Evolutionary conservation across 2,888 invertebrate species (phyloP).

Genomic region (Ditula angustiorana): DNA sequence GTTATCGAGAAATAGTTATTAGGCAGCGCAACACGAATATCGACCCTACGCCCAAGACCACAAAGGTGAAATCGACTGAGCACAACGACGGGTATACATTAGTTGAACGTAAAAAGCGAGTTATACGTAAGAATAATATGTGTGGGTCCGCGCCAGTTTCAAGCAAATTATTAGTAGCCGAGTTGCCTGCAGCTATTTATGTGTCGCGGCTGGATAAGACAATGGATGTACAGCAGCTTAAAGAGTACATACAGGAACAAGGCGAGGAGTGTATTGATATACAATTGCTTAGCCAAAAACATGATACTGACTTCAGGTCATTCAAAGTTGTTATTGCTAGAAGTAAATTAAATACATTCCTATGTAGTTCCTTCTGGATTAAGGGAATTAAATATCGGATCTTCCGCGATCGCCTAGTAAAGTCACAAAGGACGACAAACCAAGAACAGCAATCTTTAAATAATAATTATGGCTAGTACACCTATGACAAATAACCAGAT

Average conservation of each 20-base stretch:
- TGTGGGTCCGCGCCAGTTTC: constrained; percentile 1
- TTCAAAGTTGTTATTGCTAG: constrained; percentile 8
- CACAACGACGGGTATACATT: background rate
- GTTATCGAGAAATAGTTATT: too few species aligned
- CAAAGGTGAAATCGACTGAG: too few species aligned
- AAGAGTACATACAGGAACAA: constrained; percentile 4
- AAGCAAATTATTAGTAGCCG: background rate
- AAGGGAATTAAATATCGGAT: constrained; percentile 4
- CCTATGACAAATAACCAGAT: background rate
- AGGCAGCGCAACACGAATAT: too few species aligned
- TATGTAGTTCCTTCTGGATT: constrained; percentile 10
- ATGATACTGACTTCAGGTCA: background rate
- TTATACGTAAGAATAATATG: background rate
- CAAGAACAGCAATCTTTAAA: background rate
- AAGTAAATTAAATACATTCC: background rate
- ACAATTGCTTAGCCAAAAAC: background rate
- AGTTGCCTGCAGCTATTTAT: background rate
- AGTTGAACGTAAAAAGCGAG: constrained; percentile 3
- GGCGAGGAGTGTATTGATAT: constrained; percentile 3
- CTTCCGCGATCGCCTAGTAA: background rate
- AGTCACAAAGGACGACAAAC: background rate
- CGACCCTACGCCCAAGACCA: too few species aligned
- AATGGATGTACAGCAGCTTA: background rate
- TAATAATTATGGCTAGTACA: constrained; percentile 4
- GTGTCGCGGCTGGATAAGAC: background rate